Percentiles rank a stretch among this genome's conserved stretches.
Conservation (phyloP, 2,797 vertebrate species). For the Nothura maculosa region DNA sequence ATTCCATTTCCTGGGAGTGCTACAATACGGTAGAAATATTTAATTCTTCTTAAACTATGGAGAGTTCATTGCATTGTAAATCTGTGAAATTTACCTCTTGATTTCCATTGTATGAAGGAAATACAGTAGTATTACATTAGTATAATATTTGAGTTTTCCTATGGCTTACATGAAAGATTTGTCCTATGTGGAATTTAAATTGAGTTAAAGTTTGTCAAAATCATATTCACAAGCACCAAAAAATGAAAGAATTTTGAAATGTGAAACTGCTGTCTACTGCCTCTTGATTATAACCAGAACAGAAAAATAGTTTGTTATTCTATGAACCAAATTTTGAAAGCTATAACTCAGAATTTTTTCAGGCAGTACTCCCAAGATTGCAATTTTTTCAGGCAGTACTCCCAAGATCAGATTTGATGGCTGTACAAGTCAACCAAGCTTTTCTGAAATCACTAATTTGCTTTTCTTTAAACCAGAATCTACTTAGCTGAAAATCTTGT, state of each 20-base stretch:
- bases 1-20: constrained; percentile 22
- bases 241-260: neutral
- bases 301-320: neutral
- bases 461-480: neutral
- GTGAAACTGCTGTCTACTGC: neutral
- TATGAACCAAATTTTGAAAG: neutral
- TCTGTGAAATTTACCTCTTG: neutral
- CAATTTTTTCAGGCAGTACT: neutral
- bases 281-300: neutral
- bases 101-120: neutral
- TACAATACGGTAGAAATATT: constrained; percentile 4
- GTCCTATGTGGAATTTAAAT: neutral
- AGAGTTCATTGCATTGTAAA: constrained; percentile 14
- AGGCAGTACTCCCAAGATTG: neutral
- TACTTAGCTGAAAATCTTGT: neutral
- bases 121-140: neutral
- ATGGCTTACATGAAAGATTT: neutral
- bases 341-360: neutral
- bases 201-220: neutral
- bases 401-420: neutral
- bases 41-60: constrained; percentile 15
- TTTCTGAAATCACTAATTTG: neutral
- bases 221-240: neutral
- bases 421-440: neutral
- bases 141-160: neutral